Conservation (phyloP, 2,113 vertebrate genomes). For the Cariama cristata region DNA sequence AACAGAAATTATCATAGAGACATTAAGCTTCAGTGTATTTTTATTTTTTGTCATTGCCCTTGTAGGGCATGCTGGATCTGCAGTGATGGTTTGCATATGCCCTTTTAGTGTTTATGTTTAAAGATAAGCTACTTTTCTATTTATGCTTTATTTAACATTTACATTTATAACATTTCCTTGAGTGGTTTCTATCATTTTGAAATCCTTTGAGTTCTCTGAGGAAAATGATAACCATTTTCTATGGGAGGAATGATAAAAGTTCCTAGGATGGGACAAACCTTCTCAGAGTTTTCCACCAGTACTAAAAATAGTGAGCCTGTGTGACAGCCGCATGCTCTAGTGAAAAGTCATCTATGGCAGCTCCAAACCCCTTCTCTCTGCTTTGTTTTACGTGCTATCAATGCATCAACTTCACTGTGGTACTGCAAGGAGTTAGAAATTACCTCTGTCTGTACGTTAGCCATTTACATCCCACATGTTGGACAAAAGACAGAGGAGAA, state of each 20-base stretch:
- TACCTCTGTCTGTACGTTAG: neutral
- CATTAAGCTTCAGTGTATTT: neutral
- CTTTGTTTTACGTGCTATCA: neutral
- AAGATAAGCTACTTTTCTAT: slow-evolving; percentile 47
- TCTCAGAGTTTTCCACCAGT: neutral
- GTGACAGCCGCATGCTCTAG: neutral
- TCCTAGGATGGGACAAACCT: neutral
- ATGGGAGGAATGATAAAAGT: neutral
- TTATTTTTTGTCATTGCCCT: neutral
- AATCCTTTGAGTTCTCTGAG: neutral
- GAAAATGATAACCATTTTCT: slow-evolving; percentile 5
- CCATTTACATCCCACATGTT: neutral
- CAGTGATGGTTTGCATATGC: slow-evolving; percentile 44
- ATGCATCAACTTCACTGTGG: neutral
- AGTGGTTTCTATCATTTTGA: slow-evolving; percentile 40
- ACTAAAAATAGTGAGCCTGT: neutral
- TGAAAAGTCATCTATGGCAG: neutral
- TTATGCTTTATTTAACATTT: slow-evolving; percentile 36
- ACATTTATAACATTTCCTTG: neutral
- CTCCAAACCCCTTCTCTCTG: neutral
- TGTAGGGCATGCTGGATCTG: neutral
- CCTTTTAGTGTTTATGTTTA: slow-evolving; percentile 46
- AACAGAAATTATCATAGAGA: neutral
- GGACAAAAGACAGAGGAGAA: neutral
- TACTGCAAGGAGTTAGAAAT: neutral